Base-by-base conservation (phyloP, 35 echinoderm and acorn worm genomes). In the Apostichopus japonicus region DNA sequence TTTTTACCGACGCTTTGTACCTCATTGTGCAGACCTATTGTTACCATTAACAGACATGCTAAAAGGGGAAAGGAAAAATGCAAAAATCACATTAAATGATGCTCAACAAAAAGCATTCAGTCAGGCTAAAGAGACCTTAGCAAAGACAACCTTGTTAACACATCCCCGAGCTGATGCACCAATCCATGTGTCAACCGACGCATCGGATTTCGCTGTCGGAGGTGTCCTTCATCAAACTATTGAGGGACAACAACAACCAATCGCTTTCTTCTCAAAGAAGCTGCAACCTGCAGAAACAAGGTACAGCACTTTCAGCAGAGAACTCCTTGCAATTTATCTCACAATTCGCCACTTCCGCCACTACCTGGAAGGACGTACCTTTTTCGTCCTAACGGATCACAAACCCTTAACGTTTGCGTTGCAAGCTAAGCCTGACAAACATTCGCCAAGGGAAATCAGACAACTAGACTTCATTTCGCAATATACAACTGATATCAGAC, bases 401-500 rank as follows among this genome's bases (percentile, higher is more conserved):
- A 90, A 94, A 78, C 86, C 86, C 8, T 24, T 81, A 22, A 89
- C 86, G 21, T 44, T 21, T 79, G 93, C 86, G 11, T 56, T 90
- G 8, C 8, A 56, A 4, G 14, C 93, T 11, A 94, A 90, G 33
- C 72, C 75, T 22, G 93, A 94, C 73, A 9, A n/a, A n/a, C n/a
- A n/a, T 56, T 79, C 57, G n/a, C 93, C 93, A 22, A 72, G 56
- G 27, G 86, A 94, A 90, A 94, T 94, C 24, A 27, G 87, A 10
- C 87, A 94, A 6, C 56, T 94, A 4, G 57, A 86, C 55, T 75
- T 92, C 57, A 84, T 86, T 4, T 92, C 91, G 9, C 91, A 92
- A 75, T 92, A 71, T 6, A 86, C n/a, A n/a, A n/a, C n/a, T n/a
- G n/a, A n/a, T n/a, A n/a, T n/a, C n/a, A n/a, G n/a, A n/a, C n/a